Conservation (phyloP, 2,888 invertebrate species). For the Athalia rosae region DNA sequence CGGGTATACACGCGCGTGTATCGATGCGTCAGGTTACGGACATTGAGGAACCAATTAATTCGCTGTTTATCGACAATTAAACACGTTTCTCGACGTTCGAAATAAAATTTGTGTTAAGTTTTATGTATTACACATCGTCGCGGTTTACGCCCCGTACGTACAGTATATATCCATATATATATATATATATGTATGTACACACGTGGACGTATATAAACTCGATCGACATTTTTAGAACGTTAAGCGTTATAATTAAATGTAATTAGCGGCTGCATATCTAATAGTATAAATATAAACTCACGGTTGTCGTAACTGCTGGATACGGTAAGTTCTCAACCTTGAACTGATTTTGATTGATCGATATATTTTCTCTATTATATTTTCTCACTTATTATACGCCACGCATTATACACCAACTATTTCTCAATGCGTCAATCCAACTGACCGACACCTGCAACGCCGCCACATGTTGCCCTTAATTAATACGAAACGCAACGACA, state of each 20-base stretch:
- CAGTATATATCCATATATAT: too few species aligned
- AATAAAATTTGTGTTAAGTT: too few species aligned
- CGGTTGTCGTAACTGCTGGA: too few species aligned
- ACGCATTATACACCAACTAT: background rate
- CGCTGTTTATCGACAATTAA: constrained; percentile 34
- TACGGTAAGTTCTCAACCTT: constrained; percentile 17
- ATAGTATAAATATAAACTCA: background rate
- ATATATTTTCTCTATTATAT: background rate
- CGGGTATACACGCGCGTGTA: background rate
- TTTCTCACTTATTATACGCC: background rate
- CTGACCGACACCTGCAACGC: constrained; percentile 6
- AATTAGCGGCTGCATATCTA: constrained; percentile 20
- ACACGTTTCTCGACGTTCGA: constrained; percentile 4
- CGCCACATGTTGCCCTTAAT: background rate
- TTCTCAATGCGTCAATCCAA: constrained; percentile 26
- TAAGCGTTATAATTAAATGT: constrained; percentile 35
- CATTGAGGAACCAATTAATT: constrained; percentile 12
- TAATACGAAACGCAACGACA: too few species aligned
- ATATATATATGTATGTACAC: background rate
- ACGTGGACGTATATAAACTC: background rate
- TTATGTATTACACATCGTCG: too few species aligned
- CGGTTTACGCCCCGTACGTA: too few species aligned
- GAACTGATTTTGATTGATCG: constrained; percentile 36
- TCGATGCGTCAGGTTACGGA: background rate
- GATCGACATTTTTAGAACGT: constrained; percentile 36